Evolutionary conservation across 2,113 vertebrate genomes (phyloP).

Genomic region (Echinops telfairi): DNA sequence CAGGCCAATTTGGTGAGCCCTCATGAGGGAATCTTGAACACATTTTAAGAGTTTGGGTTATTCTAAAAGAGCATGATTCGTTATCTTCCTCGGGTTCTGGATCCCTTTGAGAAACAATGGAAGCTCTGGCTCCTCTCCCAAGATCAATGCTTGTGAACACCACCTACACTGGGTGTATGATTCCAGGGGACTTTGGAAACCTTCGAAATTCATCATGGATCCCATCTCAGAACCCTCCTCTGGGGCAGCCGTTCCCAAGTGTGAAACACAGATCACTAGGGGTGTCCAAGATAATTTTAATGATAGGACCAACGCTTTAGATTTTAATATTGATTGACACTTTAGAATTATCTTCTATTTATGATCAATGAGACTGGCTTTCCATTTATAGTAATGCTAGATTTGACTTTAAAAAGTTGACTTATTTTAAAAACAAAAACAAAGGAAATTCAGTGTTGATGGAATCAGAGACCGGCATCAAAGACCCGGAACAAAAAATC

Average conservation of each 20-base stretch:
- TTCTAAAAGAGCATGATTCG: background rate
- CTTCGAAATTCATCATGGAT: background rate
- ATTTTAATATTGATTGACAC: no score
- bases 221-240: background rate
- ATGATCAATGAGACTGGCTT: no score
- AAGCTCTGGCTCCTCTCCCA: background rate
- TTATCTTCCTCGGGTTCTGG: conserved; percentile 28
- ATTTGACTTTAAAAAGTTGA: no score
- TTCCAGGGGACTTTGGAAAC: background rate
- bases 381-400: no score
- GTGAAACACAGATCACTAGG: background rate
- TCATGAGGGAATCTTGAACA: background rate
- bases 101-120: background rate
- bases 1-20: background rate
- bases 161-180: background rate
- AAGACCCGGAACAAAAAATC: no score
- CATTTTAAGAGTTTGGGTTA: conserved; percentile 4
- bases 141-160: background rate
- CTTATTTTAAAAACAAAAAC: no score
- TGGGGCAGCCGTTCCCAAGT: background rate
- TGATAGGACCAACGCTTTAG: background rate
- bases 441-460: no score
- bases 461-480: no score
- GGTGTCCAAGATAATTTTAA: background rate
- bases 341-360: no score